Conservation (phyloP, 2,888 invertebrate genomes). For the Unio pictorum region DNA sequence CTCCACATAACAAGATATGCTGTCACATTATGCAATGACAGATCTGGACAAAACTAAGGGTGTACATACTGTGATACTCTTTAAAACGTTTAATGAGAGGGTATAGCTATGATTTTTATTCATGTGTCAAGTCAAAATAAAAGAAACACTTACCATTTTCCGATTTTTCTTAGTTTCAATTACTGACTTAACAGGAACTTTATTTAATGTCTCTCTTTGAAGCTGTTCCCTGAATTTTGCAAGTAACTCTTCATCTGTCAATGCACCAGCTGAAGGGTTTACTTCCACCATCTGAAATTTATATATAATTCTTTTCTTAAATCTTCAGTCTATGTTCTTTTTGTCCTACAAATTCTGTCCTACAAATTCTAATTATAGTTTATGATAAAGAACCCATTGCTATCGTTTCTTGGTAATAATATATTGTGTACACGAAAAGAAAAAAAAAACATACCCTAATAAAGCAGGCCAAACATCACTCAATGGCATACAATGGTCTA, state of each 20-base stretch:
- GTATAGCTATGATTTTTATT: neutral
- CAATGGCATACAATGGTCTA: too few species aligned
- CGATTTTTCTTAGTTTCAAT: constrained; percentile 8
- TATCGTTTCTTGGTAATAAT: neutral
- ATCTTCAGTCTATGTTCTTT: too few species aligned
- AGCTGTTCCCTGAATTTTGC: constrained; percentile 79
- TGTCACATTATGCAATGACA: too few species aligned
- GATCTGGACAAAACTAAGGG: too few species aligned
- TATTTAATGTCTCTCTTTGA: constrained; percentile 79
- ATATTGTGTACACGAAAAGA: neutral
- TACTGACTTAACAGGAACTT: constrained; percentile 79
- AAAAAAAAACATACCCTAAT: neutral
- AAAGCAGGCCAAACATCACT: too few species aligned
- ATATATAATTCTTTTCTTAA: neutral
- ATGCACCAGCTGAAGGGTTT: constrained; percentile 44
- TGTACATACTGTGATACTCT: too few species aligned
- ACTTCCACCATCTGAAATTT: constrained; percentile 32
- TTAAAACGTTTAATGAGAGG: too few species aligned
- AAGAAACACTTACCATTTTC: neutral
- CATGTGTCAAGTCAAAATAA: neutral
- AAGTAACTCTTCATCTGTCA: constrained; percentile 70
- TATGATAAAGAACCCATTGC: too few species aligned
- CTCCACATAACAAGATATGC: too few species aligned
- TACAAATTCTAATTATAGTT: too few species aligned
- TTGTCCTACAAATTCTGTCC: too few species aligned